These are phyloP conservation scores for Drosophila lowei DNA, from an alignment of 1,140 invertebrate genomes.

Conservation along the genomic window DNA sequence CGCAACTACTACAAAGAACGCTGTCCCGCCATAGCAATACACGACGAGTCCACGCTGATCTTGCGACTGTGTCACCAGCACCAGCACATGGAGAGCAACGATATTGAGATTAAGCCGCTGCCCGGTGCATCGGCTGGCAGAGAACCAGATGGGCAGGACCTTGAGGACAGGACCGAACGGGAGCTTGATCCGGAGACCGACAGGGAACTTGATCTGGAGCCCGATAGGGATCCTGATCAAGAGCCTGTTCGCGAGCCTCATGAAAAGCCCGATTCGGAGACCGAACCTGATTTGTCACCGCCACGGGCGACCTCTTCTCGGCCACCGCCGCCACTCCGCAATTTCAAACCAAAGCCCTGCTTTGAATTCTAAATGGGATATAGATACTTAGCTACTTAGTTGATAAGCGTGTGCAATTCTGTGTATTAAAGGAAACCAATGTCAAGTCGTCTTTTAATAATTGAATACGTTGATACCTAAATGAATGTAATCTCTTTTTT, in stretches of 20 bases:
- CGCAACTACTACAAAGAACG: constrained; percentile 82
- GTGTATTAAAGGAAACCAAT: constrained; percentile 60
- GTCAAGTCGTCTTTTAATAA: constrained; percentile 36
- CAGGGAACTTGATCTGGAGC: not conserved
- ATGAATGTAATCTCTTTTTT: not conserved
- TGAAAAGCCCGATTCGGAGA: not conserved
- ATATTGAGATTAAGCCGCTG: constrained; percentile 77
- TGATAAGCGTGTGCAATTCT: constrained; percentile 48
- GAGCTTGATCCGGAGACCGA: constrained; percentile 8
- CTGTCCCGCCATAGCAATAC: constrained; percentile 81
- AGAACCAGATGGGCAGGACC: no score
- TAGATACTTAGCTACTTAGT: constrained; percentile 30
- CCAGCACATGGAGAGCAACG: constrained; percentile 75
- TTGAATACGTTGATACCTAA: not conserved
- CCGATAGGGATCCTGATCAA: not conserved
- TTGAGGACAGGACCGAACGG: constrained; percentile 3
- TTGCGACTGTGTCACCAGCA: constrained; percentile 77
- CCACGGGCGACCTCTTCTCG: not conserved
- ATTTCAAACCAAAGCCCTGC: constrained; percentile 43
- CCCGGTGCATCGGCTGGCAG: constrained; percentile 9
- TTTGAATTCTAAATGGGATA: constrained; percentile 37
- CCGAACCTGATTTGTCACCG: not conserved
- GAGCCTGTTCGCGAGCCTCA: not conserved
- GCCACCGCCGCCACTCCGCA: constrained; percentile 45
- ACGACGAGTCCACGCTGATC: constrained; percentile 75